Evolutionary conservation across 2,113 vertebrate genomes (phyloP), one percentile per base, ranked within the genome.

Genomic region (Pantherophis guttatus): DNA sequence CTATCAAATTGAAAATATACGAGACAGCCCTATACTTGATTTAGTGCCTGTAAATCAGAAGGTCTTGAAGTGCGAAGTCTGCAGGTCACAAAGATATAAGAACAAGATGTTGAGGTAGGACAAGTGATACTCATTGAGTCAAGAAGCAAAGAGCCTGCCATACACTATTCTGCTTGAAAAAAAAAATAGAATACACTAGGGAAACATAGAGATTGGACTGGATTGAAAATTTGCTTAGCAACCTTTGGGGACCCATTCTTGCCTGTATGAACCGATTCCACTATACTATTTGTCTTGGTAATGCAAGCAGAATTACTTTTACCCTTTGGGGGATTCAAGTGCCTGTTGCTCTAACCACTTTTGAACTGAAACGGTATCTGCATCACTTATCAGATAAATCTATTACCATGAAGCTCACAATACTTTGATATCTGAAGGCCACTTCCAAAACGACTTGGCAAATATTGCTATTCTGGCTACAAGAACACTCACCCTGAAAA

Each of bases 191-290:
- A 94, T 91, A 62, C 53, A 93, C 52, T 26, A 92, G 91, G 95
- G 50, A 58, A 97, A 75, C 86, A 90, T 55, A 94, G 93, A 94
- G 95, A 95, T 95, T 95, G 94, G 94, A 96, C 93, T 95, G 94
- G 59, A 93, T 86, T 94, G 95, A 94, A 95, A 96, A 96, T 96
- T 95, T 96, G 93, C 91, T 95, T 96, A 95, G 94, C 91, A 96
- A 59, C 91, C 95, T 95, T 96, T 94, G 0, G 15, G 95, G 95
- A 95, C 89, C 88, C 86, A 93, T 96, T 97, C 94, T 94, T 95
- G 65, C 95, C 91, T 95, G 92, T 96, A 95, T 95, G 94, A 96
- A 94, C 92, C 90, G 94, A 95, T 96, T 97, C 96, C 86, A 75
- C 26, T 89, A 93, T 86, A 65, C 90, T 95, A 52, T 96, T 97